A percentile compares a stretch with the other conserved stretches of the same genome.
Conservation (phyloP, 2,888 invertebrate species). For the Disparrhopalites patrizii region DNA sequence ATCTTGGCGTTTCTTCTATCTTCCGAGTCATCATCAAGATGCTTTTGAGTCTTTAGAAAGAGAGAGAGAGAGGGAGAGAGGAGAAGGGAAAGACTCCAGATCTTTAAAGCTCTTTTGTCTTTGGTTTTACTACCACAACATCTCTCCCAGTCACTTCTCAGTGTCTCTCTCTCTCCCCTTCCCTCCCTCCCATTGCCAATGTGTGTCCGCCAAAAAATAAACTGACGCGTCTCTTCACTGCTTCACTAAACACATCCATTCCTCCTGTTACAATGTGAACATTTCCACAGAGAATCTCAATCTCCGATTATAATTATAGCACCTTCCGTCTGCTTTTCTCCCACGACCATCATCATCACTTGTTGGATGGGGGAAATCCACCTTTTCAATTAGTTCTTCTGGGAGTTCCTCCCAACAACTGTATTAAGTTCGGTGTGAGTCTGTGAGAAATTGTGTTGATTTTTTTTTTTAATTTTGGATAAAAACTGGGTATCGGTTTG, state of each 20-base stretch:
- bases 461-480: too few relatives aligned
- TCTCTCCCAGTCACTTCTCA: background rate
- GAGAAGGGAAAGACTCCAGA: background rate
- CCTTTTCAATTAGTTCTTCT: background rate
- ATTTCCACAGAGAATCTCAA: conserved; percentile 14
- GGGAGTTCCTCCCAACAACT: too few relatives aligned
- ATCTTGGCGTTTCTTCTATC: conserved; percentile 22
- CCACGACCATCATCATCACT: background rate
- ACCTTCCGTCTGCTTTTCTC: background rate
- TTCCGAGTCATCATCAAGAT: conserved; percentile 24
- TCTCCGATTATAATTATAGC: background rate
- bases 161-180: background rate
- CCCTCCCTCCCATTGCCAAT: background rate
- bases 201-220: conserved; percentile 8
- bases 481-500: too few relatives aligned
- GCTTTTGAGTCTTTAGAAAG: conserved; percentile 9
- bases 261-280: background rate
- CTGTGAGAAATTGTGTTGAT: too few relatives aligned
- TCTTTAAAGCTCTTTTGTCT: conserved; percentile 16
- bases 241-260: background rate
- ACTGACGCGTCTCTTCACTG: conserved; percentile 15
- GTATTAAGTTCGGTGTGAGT: too few relatives aligned
- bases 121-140: conserved; percentile 4
- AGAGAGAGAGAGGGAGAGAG: background rate
- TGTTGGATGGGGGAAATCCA: background rate